phyloP scores from a whole-genome alignment of 2,797 vertebrate species.

The Pipistrellus kuhlii region DNA sequence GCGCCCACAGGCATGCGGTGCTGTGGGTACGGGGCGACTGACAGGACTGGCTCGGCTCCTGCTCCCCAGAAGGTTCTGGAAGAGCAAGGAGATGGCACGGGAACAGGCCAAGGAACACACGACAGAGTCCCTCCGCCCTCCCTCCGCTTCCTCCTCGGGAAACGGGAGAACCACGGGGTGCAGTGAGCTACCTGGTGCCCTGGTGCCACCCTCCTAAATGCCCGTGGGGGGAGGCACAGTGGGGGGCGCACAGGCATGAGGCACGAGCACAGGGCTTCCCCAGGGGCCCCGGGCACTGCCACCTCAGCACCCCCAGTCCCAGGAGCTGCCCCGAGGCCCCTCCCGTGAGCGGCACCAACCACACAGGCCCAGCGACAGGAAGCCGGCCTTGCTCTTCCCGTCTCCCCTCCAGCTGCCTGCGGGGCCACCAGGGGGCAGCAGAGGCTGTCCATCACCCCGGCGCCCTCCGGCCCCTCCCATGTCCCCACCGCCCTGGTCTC shows the following conservation, averaged over 20 bases:
- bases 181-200: no score
- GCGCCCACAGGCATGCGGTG: not conserved
- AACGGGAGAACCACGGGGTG: not conserved
- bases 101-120: not conserved
- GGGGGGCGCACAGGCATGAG: not conserved
- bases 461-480: not conserved
- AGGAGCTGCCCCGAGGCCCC: not conserved
- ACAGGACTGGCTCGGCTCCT: not conserved
- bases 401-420: fast-evolving
- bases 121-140: not conserved
- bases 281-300: fast-evolving
- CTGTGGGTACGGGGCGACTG: fast-evolving
- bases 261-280: no score
- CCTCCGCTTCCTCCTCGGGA: not conserved
- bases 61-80: not conserved
- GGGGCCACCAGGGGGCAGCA: conserved; percentile 85
- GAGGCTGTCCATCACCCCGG: not conserved
- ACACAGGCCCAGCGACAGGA: not conserved
- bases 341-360: fast-evolving
- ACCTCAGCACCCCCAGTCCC: not conserved
- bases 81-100: not conserved
- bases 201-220: no score
- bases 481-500: not conserved
- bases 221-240: no score
- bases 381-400: fast-evolving